Evolutionary conservation across 2,888 invertebrate genomes (phyloP).

Genomic region (Empis livida): DNA sequence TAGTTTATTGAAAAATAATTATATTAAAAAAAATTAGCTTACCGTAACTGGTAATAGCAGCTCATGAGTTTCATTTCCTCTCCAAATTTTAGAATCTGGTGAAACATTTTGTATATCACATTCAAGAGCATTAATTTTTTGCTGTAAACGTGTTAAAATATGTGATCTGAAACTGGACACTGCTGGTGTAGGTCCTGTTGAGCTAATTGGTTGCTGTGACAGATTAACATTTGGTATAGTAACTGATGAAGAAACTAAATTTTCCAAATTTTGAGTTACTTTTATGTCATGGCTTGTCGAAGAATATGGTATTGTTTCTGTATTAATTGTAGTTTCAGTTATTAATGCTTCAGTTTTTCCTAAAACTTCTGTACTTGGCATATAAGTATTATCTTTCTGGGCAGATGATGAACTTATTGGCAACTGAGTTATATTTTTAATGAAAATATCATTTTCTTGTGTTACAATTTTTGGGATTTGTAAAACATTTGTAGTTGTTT

Average conservation of each 20-base stretch:
- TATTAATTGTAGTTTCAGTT: not conserved
- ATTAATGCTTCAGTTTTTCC: not conserved
- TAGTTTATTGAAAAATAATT: not conserved
- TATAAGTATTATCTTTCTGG: no score
- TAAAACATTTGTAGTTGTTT: no score
- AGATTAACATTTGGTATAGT: not conserved
- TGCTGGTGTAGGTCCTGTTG: slow-evolving; percentile 1
- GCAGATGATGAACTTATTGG: no score
- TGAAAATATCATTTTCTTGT: no score
- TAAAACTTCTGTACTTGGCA: no score
- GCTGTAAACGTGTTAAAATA: slow-evolving; percentile 43
- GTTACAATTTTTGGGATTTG: no score
- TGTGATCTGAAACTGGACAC: slow-evolving; percentile 25
- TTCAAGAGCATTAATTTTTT: slow-evolving; percentile 49
- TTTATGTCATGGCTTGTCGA: no score
- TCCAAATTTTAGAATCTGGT: slow-evolving; percentile 52
- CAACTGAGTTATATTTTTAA: no score
- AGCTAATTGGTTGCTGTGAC: not conserved
- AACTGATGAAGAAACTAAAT: not conserved
- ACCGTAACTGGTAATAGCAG: slow-evolving; percentile 52
- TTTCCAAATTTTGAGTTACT: not conserved
- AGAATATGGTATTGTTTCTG: no score
- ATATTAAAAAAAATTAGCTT: slow-evolving; percentile 23
- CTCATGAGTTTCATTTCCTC: slow-evolving; percentile 59
- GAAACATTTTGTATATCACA: slow-evolving; percentile 54